Conservation (phyloP, 2,797 vertebrate species). For the Brachyrhaphis roseni region DNA sequence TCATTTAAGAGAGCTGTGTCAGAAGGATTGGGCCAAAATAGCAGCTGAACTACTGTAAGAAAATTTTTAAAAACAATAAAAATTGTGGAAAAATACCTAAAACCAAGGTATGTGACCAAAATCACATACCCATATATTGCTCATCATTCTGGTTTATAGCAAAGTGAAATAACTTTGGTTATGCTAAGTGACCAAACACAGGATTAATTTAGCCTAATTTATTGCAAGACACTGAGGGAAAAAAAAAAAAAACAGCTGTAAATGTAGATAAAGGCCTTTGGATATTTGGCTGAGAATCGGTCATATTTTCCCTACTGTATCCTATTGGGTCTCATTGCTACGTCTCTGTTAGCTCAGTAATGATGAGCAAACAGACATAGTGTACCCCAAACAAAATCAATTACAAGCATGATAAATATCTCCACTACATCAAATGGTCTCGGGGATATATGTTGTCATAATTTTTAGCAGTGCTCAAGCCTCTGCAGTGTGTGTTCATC, state of each 20-base stretch:
- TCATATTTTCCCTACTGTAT: conserved; percentile 25
- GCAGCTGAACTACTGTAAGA: not conserved
- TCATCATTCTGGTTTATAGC: not conserved
- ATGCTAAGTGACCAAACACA: not conserved
- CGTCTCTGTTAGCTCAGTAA: conserved; percentile 13
- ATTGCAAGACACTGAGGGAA: not conserved
- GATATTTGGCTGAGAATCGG: conserved; percentile 28
- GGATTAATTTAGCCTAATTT: not conserved
- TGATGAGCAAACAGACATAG: conserved; percentile 57
- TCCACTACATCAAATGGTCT: conserved; percentile 26
- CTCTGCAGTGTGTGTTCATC: conserved; percentile 48
- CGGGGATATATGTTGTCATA: conserved; percentile 28
- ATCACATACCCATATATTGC: not conserved
- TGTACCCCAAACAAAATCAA: conserved; percentile 67
- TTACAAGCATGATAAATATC: conserved; percentile 69
- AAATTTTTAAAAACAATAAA: not conserved
- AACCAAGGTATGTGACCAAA: not conserved
- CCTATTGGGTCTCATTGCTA: conserved; percentile 24
- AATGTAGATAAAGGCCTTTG: not conserved
- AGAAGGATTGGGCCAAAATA: not conserved
- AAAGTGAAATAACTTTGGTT: not conserved
- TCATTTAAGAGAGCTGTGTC: not conserved
- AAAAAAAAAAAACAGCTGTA: not conserved
- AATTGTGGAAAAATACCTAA: not conserved
- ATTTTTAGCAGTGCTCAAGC: conserved; percentile 35